These are phyloP conservation scores for Colossoma macropomum DNA, from an alignment of 2,113 vertebrate genomes.

Conservation along the genomic window DNA sequence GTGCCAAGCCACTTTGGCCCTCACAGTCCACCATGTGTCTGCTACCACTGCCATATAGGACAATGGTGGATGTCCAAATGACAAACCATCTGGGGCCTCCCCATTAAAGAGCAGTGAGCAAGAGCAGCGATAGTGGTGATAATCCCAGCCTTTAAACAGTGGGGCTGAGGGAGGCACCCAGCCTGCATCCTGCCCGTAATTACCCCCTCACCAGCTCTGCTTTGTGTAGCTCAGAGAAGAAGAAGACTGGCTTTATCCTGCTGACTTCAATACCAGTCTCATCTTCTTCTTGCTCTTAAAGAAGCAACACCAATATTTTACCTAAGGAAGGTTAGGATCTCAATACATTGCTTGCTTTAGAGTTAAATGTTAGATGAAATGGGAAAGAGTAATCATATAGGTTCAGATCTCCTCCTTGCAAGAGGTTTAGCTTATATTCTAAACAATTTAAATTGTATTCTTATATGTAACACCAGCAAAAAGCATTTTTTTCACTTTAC, in stretches of 20 bases:
- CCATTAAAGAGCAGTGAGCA: conserved; percentile 28
- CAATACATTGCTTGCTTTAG: not conserved
- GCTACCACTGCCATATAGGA: conserved; percentile 59
- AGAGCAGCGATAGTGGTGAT: conserved; percentile 30
- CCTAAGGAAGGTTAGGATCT: not conserved
- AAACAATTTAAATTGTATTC: too few species aligned
- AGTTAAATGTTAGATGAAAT: not conserved
- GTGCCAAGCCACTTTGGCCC: conserved; percentile 63
- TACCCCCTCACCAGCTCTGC: not conserved
- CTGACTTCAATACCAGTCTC: not conserved
- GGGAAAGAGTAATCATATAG: not conserved
- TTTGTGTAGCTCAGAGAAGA: not conserved
- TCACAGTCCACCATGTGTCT: conserved; percentile 67
- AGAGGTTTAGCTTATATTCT: too few species aligned
- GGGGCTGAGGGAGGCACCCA: not conserved
- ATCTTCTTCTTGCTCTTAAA: not conserved
- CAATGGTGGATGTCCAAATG: conserved; percentile 66
- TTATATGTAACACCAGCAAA: too few species aligned
- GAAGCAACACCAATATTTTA: not conserved
- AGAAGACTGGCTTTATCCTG: not conserved
- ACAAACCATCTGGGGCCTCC: conserved; percentile 67
- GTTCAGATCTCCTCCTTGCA: not conserved
- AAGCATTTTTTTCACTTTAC: too few species aligned
- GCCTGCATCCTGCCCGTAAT: not conserved
- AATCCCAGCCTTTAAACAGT: conserved; percentile 10